Evolutionary conservation across 2,888 invertebrate species (phyloP).

Genomic region (Syritta pipiens): DNA sequence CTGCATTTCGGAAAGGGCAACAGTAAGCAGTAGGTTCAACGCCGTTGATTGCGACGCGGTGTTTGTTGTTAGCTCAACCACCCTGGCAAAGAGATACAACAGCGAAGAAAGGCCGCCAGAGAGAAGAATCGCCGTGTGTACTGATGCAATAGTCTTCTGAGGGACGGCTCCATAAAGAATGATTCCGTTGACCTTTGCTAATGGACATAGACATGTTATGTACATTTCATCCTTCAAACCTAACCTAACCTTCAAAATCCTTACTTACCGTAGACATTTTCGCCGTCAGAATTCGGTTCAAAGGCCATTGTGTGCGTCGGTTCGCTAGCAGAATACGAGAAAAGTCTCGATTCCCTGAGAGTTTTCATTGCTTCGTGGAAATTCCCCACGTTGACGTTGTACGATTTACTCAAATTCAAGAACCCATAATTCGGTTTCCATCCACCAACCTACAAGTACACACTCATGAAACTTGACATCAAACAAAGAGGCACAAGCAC

Average conservation of each 20-base stretch:
- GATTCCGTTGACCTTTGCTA: no score
- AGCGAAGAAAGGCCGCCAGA: constrained; percentile 84
- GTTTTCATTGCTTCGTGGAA: constrained; percentile 79
- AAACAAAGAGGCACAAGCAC: not conserved
- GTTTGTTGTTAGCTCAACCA: constrained; percentile 83
- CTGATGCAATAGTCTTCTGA: constrained; percentile 74
- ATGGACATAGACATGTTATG: no score
- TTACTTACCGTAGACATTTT: constrained; percentile 31
- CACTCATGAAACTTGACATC: not conserved
- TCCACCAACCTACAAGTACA: constrained; percentile 71
- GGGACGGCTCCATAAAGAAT: constrained; percentile 75
- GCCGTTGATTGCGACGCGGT: constrained; percentile 83
- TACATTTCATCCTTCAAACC: no score
- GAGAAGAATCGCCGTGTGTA: constrained; percentile 76
- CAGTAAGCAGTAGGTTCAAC: constrained; percentile 82
- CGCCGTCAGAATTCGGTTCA: constrained; percentile 69
- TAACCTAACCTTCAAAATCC: no score
- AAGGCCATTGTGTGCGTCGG: constrained; percentile 80
- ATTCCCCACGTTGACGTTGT: constrained; percentile 72
- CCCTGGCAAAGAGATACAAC: constrained; percentile 85
- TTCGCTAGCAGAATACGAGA: constrained; percentile 83
- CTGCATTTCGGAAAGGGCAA: constrained; percentile 82
- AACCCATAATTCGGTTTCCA: constrained; percentile 77
- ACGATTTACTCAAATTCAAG: constrained; percentile 74
- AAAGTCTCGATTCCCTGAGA: constrained; percentile 82